phyloP scores from a whole-genome alignment of 37 sponge, comb jelly and placozoan species.

The Mnemiopsis leidyi region DNA sequence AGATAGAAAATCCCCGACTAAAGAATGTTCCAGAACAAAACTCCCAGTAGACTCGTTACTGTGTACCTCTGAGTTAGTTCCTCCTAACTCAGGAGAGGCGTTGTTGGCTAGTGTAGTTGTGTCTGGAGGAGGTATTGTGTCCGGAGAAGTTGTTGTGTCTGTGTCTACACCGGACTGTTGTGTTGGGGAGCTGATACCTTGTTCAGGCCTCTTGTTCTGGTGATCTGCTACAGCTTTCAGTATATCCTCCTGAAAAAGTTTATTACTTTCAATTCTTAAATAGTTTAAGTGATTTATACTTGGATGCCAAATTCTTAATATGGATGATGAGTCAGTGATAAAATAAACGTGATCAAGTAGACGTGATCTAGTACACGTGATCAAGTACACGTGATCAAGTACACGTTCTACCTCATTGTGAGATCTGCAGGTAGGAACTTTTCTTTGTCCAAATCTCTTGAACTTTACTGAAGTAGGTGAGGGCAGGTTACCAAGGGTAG shows the following conservation, averaged over 20 bases:
- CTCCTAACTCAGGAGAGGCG: background rate
- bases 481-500: background rate
- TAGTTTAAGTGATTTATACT: too few species aligned
- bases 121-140: background rate
- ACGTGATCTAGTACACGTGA: too few species aligned
- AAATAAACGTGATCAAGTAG: too few species aligned
- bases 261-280: too few species aligned
- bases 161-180: background rate
- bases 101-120: background rate
- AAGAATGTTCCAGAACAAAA: background rate
- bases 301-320: too few species aligned
- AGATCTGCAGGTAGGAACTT: background rate
- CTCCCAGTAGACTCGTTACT: background rate
- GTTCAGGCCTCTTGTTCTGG: background rate
- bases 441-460: slow-evolving; percentile 40
- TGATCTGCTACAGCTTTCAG: background rate
- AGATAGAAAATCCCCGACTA: background rate
- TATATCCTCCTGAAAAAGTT: background rate
- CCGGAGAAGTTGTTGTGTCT: background rate
- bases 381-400: too few species aligned
- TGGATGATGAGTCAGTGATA: too few species aligned
- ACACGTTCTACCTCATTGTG: too few species aligned
- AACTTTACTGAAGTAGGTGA: slow-evolving; percentile 7
- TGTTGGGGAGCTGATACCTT: background rate
- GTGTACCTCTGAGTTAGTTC: background rate